Evolutionary conservation across 1,140 invertebrate species (phyloP).

Genomic region (Drosophila paulistorum): DNA sequence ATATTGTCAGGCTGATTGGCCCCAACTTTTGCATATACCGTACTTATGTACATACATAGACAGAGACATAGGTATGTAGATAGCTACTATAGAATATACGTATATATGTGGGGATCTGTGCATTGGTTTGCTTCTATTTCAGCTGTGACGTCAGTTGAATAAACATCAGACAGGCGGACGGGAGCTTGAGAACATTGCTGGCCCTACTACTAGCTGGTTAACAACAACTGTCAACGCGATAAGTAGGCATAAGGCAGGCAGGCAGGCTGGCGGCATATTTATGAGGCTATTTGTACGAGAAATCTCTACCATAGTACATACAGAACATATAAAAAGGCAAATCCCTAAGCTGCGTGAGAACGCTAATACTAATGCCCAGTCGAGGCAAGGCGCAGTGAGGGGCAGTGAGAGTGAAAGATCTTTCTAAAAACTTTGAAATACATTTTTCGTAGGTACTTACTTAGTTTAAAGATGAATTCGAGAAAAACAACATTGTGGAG

Average conservation of each 20-base stretch:
- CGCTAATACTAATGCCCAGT: slow-evolving; percentile 55
- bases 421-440: slow-evolving; percentile 12
- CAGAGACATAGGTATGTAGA: too few relatives aligned
- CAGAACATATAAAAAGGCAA: slow-evolving; percentile 28
- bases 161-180: slow-evolving; percentile 34
- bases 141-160: slow-evolving; percentile 55
- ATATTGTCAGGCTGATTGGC: slow-evolving; percentile 55
- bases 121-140: slow-evolving; percentile 38
- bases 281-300: slow-evolving; percentile 62
- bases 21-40: slow-evolving; percentile 7
- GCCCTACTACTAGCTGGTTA: slow-evolving; percentile 36
- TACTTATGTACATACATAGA: slow-evolving; percentile 7
- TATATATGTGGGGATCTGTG: not conserved
- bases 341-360: slow-evolving; percentile 72
- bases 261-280: slow-evolving; percentile 63
- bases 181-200: not conserved
- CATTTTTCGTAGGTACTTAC: slow-evolving; percentile 36
- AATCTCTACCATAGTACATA: slow-evolving; percentile 51
- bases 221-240: slow-evolving; percentile 45
- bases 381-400: not conserved
- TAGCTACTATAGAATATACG: slow-evolving; percentile 25
- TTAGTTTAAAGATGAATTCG: slow-evolving; percentile 15
- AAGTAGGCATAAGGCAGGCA: slow-evolving; percentile 26
- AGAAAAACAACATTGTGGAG: slow-evolving; percentile 42
- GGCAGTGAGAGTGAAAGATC: not conserved